Evolutionary conservation across 1,140 invertebrate genomes (phyloP), one percentile per base, ranked within the genome.

Genomic region (Gonioctena quinquepunctata): DNA sequence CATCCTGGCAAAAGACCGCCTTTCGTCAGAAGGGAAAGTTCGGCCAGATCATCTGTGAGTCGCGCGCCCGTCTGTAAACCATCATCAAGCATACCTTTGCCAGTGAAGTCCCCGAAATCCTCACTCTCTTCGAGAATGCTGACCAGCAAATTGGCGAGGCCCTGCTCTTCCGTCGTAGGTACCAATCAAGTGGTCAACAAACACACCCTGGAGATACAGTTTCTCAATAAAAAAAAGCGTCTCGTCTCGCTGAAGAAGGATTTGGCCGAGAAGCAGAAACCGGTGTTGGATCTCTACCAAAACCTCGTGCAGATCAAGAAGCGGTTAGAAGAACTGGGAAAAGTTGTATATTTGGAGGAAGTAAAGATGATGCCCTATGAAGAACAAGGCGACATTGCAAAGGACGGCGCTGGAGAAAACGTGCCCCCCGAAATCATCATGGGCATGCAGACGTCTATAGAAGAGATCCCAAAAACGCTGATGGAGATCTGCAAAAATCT

Each of bases 141-240:
- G 11, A 42, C 11, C 8, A 56, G 54, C 16, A 56, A 54, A 66
- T 23, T 27, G 42, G 59, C 19, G n/a, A 73, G 69, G 68, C 66
- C 69, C 11, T 66, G 42, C n/a, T 73, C 68, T n/a, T 73, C 70
- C 3, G 11, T 56, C 2, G 66, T 50, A 27, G 50, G 68, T 13
- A 33, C 66, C 18, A 64, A 19, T 11, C 67, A 67, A 66, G 18
- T 60, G 42, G 28, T 26, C 62, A 74, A 74, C 64, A 81, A 75
- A 28, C 73, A 76, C 50, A 77, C 77, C 3, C 48, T 81, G 11
- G 80, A 81, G 68, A 71, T 77, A n/a, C 79, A 81, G 60, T 81
- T 82, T 59, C 11, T 77, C 1, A 75, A 77, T 26, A 82, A 81
- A 62, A 81, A 80, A 42, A 79, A 77, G 63, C 69, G 75, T 8